Percentiles rank a stretch among this genome's conserved stretches.
Evolutionary conservation across 2,113 vertebrate genomes (phyloP).

Genomic region (Collichthys lucidus): DNA sequence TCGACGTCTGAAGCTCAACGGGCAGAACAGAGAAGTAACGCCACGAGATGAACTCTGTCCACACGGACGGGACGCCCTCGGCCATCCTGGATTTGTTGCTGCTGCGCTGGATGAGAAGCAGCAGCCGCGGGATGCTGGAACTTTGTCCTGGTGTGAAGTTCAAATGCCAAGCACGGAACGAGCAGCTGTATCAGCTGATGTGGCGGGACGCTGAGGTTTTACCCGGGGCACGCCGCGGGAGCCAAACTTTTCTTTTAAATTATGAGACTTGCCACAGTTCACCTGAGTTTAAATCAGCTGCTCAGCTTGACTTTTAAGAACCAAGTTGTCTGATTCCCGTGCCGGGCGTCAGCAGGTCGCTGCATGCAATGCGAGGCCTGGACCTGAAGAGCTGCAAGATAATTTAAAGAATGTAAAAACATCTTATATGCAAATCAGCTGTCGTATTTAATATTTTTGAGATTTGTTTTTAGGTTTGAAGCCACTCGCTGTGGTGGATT

Average conservation of each 20-base stretch:
- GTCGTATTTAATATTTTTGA: conserved; percentile 55
- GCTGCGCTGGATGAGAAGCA: conserved; percentile 50
- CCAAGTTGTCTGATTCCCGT: not conserved
- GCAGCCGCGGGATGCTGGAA: not conserved
- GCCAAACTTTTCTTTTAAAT: not conserved
- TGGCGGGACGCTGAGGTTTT: not conserved
- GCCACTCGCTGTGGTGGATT: conserved; percentile 24
- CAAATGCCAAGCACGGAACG: conserved; percentile 35
- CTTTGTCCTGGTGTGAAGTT: conserved; percentile 7
- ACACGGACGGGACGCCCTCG: not conserved
- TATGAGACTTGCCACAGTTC: not conserved
- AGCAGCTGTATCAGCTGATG: conserved; percentile 58
- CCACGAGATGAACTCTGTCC: not conserved
- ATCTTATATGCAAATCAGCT: conserved; percentile 55
- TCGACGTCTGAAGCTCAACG: conserved; percentile 24
- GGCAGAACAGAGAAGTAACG: not conserved
- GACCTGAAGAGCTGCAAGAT: conserved; percentile 1
- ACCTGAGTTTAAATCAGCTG: not conserved
- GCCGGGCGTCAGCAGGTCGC: not conserved
- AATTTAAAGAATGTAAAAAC: conserved; percentile 50
- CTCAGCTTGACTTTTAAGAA: conserved; percentile 10
- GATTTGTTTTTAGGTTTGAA: conserved; percentile 10
- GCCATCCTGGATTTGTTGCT: not conserved
- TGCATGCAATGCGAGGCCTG: not conserved
- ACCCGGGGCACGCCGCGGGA: not conserved